Base-by-base conservation (phyloP, 2,113 vertebrate genomes). In the Tilapia sparmanii region DNA sequence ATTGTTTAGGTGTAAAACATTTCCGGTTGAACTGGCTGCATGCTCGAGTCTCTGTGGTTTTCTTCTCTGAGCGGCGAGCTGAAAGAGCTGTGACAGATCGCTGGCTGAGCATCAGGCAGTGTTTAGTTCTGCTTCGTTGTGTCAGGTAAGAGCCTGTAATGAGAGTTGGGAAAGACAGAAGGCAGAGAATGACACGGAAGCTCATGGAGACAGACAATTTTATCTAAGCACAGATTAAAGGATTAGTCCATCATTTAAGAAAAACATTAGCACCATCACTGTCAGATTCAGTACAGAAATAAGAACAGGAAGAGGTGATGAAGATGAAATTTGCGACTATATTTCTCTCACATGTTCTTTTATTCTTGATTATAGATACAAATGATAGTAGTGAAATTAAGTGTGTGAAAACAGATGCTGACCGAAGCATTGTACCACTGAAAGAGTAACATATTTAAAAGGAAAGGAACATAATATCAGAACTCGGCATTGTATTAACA, bases 81-180 rank as follows among this genome's bases (percentile, higher is more conserved):
- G 87, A 90, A 78, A 80, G 90, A 92, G 92, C 86, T 80, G 89
- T 94, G 92, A 93, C 90, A 87, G 90, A 93, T 95, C n/a, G 52
- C 87, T 87, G 92, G 91, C 81, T 18, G 57, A 83, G 78, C 81
- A 68, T 86, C 86, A 87, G 85, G 80, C 85, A 6, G 63, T 84
- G 24, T 66, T 94, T 90, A 94, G 94, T 93, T 92, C 91, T 90
- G 93, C 91, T 84, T 82, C 89, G 89, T 68, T 71, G 92, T 90
- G 83, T 89, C 90, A 53, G 71, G 85, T 91, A 91, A 91, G 90
- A 91, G 68, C 53, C 59, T 6, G 71, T 90, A 90, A 92, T 89
- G 86, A 91, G 68, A 52, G 10, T 9, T 42, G 83, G 86, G 81
- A 85, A 26, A 42, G 87, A 47, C 89, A 31, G 84, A 71, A 24